Percentiles rank a stretch among this genome's conserved stretches.
Evolutionary conservation across 2,113 vertebrate genomes (phyloP).

Genomic region (Mormoops blainvillei): DNA sequence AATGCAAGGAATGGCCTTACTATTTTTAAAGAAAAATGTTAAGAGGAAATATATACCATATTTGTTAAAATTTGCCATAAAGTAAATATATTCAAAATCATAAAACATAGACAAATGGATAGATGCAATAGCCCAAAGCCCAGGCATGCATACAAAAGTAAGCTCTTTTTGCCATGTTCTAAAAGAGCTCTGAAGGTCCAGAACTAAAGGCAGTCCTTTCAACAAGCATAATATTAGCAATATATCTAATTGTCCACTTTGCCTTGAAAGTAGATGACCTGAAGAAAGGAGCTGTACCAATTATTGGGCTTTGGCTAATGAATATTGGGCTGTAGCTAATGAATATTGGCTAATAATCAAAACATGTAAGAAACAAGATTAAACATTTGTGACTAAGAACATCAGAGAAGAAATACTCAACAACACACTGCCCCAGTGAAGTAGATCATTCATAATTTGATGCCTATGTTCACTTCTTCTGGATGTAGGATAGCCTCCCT

Average conservation of each 20-base stretch:
- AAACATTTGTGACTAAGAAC: not conserved
- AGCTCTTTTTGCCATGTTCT: not conserved
- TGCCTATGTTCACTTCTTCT: not conserved
- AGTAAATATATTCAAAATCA: not conserved
- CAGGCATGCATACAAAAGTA: not conserved
- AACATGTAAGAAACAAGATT: not conserved
- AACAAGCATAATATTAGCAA: not conserved
- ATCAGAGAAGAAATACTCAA: not conserved
- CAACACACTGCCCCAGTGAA: not conserved
- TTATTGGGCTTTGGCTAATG: not conserved
- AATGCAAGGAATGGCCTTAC: not conserved
- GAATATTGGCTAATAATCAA: constrained; percentile 2
- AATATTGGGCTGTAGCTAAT: not conserved
- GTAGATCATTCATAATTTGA: not conserved
- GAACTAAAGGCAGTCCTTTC: not conserved
- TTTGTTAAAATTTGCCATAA: not conserved
- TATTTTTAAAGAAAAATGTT: not conserved
- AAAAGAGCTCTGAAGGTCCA: not conserved
- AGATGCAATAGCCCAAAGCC: not conserved
- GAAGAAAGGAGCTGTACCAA: not conserved
- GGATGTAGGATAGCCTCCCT: not conserved
- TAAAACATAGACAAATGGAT: not conserved
- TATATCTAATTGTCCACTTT: not conserved
- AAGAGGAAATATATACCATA: not conserved
- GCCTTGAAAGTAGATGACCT: not conserved